Conservation (phyloP, 2,888 invertebrate genomes). For the Stenchaetothrips biformis region DNA sequence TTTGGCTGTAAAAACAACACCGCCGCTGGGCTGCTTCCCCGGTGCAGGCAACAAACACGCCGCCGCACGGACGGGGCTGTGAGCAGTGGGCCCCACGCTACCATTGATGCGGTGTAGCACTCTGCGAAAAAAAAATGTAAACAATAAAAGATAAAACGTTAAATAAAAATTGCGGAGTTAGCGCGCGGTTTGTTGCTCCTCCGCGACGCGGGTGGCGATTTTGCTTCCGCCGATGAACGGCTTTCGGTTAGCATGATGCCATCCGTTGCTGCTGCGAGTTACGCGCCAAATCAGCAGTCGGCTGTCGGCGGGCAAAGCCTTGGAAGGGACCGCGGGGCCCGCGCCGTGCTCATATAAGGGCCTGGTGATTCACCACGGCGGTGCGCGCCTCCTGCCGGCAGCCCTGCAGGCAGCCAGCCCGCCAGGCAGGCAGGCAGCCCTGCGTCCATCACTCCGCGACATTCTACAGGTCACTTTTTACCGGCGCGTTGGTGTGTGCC, state of each 20-base stretch:
- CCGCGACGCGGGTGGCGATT: not conserved
- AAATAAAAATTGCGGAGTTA: not conserved
- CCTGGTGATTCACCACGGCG: not conserved
- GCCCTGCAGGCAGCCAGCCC: not conserved
- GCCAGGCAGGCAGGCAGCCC: not conserved
- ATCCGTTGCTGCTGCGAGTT: no score
- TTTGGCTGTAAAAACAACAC: conserved; percentile 22
- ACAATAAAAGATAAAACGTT: no score
- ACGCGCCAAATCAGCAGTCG: no score
- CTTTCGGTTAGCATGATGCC: no score
- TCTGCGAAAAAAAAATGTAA: no score
- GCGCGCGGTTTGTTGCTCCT: not conserved
- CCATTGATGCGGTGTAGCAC: no score
- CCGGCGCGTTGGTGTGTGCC: not conserved
- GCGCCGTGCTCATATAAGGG: not conserved
- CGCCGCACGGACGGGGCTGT: not conserved
- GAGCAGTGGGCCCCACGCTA: not conserved
- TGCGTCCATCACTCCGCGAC: conserved; percentile 3
- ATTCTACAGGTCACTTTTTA: conserved; percentile 11
- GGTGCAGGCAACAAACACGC: not conserved
- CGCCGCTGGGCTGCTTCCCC: not conserved
- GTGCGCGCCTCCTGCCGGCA: not conserved
- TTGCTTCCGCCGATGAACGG: no score
- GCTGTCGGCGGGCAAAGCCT: no score
- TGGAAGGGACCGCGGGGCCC: no score